Evolutionary conservation across 2,888 invertebrate species (phyloP).

Genomic region (Dicyrtomina minuta): DNA sequence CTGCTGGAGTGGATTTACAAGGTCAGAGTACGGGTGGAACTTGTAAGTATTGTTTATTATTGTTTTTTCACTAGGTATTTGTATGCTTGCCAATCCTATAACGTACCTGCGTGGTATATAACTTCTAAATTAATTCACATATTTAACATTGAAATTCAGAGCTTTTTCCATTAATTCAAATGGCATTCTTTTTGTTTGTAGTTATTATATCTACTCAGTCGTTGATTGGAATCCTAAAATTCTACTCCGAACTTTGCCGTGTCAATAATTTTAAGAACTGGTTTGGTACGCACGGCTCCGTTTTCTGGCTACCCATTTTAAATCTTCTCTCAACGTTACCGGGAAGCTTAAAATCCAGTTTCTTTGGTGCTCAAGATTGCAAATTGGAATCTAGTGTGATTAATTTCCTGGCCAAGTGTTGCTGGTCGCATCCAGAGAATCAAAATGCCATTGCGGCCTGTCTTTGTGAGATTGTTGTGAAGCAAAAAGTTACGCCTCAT

Average conservation of each 20-base stretch:
- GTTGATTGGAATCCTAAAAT: constrained; percentile 66
- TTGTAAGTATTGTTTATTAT: too few relatives aligned
- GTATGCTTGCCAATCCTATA: too few relatives aligned
- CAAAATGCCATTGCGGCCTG: constrained; percentile 80
- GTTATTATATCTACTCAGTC: constrained; percentile 35
- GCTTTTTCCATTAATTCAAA: too few relatives aligned
- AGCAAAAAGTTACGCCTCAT: constrained; percentile 59
- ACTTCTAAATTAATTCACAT: too few relatives aligned
- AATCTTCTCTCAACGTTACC: constrained; percentile 63
- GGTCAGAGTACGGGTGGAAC: too few relatives aligned
- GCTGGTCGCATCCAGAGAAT: constrained; percentile 79
- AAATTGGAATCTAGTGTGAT: constrained; percentile 74
- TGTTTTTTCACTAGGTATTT: too few relatives aligned
- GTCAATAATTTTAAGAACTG: constrained; percentile 83
- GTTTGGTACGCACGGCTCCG: constrained; percentile 77
- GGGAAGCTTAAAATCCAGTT: constrained; percentile 46
- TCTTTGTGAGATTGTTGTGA: constrained; percentile 72
- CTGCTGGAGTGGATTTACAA: too few relatives aligned
- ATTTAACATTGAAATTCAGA: too few relatives aligned
- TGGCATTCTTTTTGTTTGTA: not conserved
- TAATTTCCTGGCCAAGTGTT: constrained; percentile 77
- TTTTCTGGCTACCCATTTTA: constrained; percentile 83
- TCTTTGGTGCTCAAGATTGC: constrained; percentile 52
- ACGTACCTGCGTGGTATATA: too few relatives aligned
- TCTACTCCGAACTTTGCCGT: constrained; percentile 77